Conservation (phyloP, 2,888 invertebrate genomes). For the Loripinus fragilis region DNA sequence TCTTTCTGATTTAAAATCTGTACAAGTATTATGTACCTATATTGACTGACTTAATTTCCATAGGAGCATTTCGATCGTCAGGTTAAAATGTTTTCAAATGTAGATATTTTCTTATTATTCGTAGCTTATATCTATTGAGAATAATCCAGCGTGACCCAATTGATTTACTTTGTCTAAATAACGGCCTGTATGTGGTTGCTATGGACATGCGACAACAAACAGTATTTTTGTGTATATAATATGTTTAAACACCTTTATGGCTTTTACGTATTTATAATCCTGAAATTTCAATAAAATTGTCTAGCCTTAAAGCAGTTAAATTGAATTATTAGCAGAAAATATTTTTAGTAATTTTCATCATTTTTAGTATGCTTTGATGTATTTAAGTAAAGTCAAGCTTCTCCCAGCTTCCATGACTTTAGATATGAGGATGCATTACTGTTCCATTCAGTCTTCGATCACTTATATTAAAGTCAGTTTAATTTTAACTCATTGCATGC, state of each 20-base stretch:
- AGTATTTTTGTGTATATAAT: slow-evolving; percentile 50
- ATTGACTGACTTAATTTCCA: slow-evolving; percentile 11
- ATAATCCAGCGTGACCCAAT: slow-evolving; percentile 12
- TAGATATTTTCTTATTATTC: slow-evolving; percentile 18
- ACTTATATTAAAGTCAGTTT: no score
- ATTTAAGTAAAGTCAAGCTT: no score
- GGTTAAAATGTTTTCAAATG: slow-evolving; percentile 18
- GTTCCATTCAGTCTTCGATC: no score
- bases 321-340: no score
- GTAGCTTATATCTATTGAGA: slow-evolving; percentile 7
- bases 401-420: no score
- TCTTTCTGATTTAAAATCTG: no score
- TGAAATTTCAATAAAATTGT: slow-evolving; percentile 15
- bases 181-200: slow-evolving; percentile 38
- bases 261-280: slow-evolving; percentile 16
- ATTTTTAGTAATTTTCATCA: no score
- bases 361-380: no score
- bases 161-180: slow-evolving; percentile 12
- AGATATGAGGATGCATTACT: no score
- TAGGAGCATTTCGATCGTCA: slow-evolving; percentile 1
- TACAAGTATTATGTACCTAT: no score
- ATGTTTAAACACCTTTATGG: slow-evolving; percentile 38
- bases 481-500: no score
- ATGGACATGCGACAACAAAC: slow-evolving; percentile 54
- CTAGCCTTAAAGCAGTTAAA: no score